A percentile compares a stretch with the other conserved stretches of the same genome.
Evolutionary conservation across 2,888 invertebrate species (phyloP).

Genomic region (Anarsia innoxiella): DNA sequence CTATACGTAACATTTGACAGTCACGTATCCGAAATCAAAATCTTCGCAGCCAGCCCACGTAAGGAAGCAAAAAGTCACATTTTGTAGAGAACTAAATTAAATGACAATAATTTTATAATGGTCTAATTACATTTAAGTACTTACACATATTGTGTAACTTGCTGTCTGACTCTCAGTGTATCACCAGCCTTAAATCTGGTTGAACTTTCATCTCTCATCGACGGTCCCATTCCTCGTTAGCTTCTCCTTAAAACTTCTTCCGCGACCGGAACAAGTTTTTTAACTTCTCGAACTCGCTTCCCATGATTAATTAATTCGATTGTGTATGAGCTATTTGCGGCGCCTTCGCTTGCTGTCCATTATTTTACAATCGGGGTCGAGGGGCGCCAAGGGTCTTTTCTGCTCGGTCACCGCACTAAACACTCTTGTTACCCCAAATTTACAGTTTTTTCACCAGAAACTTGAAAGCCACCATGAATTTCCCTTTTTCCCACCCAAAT

Average conservation of each 20-base stretch:
- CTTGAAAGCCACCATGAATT: conserved; percentile 41
- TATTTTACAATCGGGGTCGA: conserved; percentile 62
- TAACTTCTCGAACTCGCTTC: conserved; percentile 58
- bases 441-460: conserved; percentile 34
- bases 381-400: conserved; percentile 53
- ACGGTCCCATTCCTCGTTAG: conserved; percentile 65
- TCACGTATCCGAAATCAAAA: too few species aligned
- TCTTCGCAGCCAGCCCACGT: too few species aligned
- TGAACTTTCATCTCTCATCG: conserved; percentile 64
- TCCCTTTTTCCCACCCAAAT: conserved; percentile 44
- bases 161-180: too few species aligned
- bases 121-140: too few species aligned
- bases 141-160: too few species aligned
- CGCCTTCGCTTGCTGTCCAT: conserved; percentile 53
- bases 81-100: too few species aligned
- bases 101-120: too few species aligned
- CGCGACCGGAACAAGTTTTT: conserved; percentile 61
- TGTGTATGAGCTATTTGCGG: conserved; percentile 63
- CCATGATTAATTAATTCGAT: conserved; percentile 73
- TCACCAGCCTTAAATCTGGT: conserved; percentile 6
- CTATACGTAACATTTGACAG: too few species aligned
- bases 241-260: conserved; percentile 68
- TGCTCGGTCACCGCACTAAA: conserved; percentile 63
- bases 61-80: too few species aligned
- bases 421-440: conserved; percentile 52